Conservation (phyloP, 2,888 invertebrate species). For the Amphiduros pacificus region DNA sequence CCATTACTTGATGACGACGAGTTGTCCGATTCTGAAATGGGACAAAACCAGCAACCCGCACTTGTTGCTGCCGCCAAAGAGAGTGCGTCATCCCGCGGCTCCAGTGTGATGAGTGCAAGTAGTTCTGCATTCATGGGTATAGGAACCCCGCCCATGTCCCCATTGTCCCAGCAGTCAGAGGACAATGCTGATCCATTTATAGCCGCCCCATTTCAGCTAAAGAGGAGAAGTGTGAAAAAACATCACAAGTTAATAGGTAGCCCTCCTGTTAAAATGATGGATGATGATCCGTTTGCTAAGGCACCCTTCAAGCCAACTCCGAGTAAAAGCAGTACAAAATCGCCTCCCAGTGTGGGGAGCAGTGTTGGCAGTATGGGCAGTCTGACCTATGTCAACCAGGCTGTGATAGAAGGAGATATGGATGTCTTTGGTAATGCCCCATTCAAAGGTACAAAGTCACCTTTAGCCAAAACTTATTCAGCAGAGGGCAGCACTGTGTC, state of each 20-base stretch:
- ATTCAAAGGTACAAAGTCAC: slow-evolving; percentile 31
- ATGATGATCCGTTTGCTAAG: slow-evolving; percentile 15
- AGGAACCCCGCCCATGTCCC: slow-evolving; percentile 13
- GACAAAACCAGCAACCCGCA: background rate
- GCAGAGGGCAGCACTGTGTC: slow-evolving; percentile 17
- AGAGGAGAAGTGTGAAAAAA: slow-evolving; percentile 1
- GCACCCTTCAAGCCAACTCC: slow-evolving; percentile 15
- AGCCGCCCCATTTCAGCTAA: slow-evolving; percentile 8
- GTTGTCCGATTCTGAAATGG: slow-evolving; percentile 58
- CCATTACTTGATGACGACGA: slow-evolving; percentile 78
- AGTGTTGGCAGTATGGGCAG: background rate
- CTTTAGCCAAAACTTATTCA: too few relatives aligned
- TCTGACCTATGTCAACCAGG: slow-evolving; percentile 14
- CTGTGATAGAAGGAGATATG: slow-evolving; percentile 4
- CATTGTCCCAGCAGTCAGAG: slow-evolving; percentile 3
- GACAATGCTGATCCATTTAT: slow-evolving; percentile 11
- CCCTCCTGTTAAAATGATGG: slow-evolving; percentile 3
- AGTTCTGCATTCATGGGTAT: slow-evolving; percentile 12
- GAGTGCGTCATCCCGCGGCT: slow-evolving; percentile 10
- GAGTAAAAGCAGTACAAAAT: background rate
- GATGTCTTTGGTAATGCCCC: slow-evolving; percentile 49
- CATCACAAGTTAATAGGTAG: slow-evolving; percentile 1
- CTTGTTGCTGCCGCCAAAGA: background rate
- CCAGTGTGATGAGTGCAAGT: slow-evolving; percentile 22
- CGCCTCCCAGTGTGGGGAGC: background rate